Conservation (phyloP, 2,888 invertebrate genomes). For the Drosophila acutilabella region DNA sequence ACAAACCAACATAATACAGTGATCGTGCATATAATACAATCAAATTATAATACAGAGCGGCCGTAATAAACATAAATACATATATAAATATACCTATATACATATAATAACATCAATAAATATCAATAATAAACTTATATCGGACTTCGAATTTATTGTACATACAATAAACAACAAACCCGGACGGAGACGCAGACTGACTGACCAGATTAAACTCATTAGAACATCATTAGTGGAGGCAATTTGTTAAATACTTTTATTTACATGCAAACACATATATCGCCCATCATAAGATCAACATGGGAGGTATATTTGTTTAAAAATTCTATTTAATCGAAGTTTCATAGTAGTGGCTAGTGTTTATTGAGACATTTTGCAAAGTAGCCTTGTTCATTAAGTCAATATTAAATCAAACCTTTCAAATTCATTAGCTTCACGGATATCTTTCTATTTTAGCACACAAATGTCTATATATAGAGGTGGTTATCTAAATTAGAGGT, state of each 20-base stretch:
- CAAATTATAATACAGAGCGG: too few relatives aligned
- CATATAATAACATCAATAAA: too few relatives aligned
- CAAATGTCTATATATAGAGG: too few relatives aligned
- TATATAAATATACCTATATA: too few relatives aligned
- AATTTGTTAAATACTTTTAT: background rate
- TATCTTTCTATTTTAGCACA: constrained; percentile 51
- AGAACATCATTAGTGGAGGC: background rate
- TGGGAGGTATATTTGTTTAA: too few relatives aligned
- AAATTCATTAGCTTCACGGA: constrained; percentile 29
- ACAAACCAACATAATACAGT: background rate
- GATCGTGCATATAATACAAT: background rate
- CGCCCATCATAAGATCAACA: too few relatives aligned
- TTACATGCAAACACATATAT: too few relatives aligned
- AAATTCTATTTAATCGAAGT: too few relatives aligned
- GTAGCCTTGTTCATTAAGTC: constrained; percentile 33
- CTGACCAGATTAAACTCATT: constrained; percentile 48
- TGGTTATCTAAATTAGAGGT: too few relatives aligned
- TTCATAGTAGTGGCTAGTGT: background rate
- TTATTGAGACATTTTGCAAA: too few relatives aligned
- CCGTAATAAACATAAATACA: too few relatives aligned
- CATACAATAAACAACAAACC: constrained; percentile 48
- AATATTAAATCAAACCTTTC: constrained; percentile 17
- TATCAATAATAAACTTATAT: too few relatives aligned
- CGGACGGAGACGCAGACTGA: constrained; percentile 1
- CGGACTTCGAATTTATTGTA: constrained; percentile 70